These are phyloP conservation scores for Agrochola circellaris DNA, from an alignment of 2,888 invertebrate genomes.

Conservation along the genomic window DNA sequence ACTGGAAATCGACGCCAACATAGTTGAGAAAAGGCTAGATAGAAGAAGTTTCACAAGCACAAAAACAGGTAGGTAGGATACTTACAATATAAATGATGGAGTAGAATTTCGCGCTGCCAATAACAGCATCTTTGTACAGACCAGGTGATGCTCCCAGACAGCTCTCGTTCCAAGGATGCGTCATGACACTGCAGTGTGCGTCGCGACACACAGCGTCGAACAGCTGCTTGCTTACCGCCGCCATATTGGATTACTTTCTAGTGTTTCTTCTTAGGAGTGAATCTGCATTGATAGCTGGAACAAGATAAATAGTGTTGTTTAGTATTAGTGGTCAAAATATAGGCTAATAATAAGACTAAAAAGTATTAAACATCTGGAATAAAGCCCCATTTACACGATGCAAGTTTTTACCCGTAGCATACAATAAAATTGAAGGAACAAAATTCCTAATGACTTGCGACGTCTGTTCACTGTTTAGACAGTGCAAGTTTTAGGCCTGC, in stretches of 20 bases:
- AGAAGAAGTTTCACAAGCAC: neutral
- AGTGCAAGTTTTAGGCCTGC: neutral
- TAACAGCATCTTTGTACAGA: conserved; percentile 74
- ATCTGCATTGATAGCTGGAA: conserved; percentile 40
- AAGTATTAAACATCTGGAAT: neutral
- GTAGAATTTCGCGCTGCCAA: conserved; percentile 87
- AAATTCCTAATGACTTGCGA: neutral
- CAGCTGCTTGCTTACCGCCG: conserved; percentile 83
- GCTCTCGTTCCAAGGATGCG: conserved; percentile 84
- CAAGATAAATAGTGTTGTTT: neutral
- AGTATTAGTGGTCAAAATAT: neutral
- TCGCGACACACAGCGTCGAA: conserved; percentile 79
- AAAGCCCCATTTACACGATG: neutral
- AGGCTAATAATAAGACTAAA: neutral
- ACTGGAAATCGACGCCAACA: neutral
- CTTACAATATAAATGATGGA: conserved; percentile 85
- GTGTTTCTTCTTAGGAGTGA: neutral
- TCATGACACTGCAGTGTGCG: conserved; percentile 75
- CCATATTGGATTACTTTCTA: conserved; percentile 75
- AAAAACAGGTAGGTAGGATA: neutral
- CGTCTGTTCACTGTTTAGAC: neutral
- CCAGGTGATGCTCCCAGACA: conserved; percentile 73
- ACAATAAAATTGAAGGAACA: neutral
- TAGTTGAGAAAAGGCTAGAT: neutral
- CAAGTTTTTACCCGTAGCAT: neutral